Percentiles rank a stretch among this genome's conserved stretches.
phyloP scores from a whole-genome alignment of 2,888 invertebrate genomes.

The Sphinx pinastri region DNA sequence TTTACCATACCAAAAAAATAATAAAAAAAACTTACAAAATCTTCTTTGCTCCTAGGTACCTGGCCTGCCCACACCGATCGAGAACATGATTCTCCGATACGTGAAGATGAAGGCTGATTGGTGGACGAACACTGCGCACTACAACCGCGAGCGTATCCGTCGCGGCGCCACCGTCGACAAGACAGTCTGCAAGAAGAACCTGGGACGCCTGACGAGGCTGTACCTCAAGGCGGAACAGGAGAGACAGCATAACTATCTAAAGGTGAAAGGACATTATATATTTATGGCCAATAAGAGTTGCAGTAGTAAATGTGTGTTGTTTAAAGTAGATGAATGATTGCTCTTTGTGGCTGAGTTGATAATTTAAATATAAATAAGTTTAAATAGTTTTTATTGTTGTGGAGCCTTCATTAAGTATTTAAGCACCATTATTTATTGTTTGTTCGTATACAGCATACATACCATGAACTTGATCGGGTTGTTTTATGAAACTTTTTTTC shows the following conservation, averaged over 20 bases:
- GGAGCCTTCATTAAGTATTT: too few species aligned
- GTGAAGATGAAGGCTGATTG: slow-evolving; percentile 99
- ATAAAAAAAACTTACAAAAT: too few species aligned
- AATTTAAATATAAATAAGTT: too few species aligned
- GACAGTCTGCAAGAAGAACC: slow-evolving; percentile 99
- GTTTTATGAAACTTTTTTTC: background rate
- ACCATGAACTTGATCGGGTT: too few species aligned
- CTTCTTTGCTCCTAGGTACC: slow-evolving; percentile 87
- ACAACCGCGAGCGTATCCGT: slow-evolving; percentile 98
- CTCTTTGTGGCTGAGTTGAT: too few species aligned
- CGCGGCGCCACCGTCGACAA: slow-evolving; percentile 99
- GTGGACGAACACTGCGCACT: slow-evolving; percentile 99
- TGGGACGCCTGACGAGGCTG: slow-evolving; percentile 97
- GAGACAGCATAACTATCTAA: slow-evolving; percentile 99
- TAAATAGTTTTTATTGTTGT: too few species aligned
- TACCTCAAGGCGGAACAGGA: slow-evolving; percentile 99
- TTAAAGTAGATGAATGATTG: background rate
- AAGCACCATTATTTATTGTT: too few species aligned
- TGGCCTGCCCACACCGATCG: slow-evolving; percentile 98
- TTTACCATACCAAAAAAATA: too few species aligned
- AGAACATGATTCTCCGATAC: slow-evolving; percentile 99
- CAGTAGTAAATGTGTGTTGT: too few species aligned
- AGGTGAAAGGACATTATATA: slow-evolving; percentile 76
- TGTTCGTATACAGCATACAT: too few species aligned
- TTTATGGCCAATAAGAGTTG: background rate